These are phyloP conservation scores for Tryphoninae sp. DNA, from an alignment of 2,888 invertebrate genomes.

Conservation along the genomic window DNA sequence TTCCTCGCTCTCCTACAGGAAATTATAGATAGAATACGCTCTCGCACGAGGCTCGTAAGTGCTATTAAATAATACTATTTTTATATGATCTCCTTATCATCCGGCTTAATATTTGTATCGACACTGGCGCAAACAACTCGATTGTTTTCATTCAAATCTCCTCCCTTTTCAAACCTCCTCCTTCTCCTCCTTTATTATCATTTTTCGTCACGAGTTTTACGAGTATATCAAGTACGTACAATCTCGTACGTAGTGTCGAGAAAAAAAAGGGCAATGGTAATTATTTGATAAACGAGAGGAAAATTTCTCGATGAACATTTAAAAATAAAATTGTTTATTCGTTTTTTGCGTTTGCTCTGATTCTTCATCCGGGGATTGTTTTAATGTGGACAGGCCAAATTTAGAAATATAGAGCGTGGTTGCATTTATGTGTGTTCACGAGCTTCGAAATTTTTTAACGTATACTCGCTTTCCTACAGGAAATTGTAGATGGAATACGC, in stretches of 20 bases:
- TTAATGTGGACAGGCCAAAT: slow-evolving; percentile 58
- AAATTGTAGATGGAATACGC: slow-evolving; percentile 14
- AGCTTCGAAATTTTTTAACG: slow-evolving; percentile 75
- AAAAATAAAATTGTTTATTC: too few species aligned
- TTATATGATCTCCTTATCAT: slow-evolving; percentile 71
- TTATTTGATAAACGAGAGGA: too few species aligned
- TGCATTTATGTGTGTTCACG: slow-evolving; percentile 1
- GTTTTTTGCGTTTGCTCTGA: too few species aligned
- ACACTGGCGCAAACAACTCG: slow-evolving; percentile 47
- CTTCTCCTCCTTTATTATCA: not conserved
- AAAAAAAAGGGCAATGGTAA: too few species aligned
- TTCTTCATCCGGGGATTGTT: too few species aligned
- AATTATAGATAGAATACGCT: slow-evolving; percentile 8
- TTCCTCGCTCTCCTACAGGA: not conserved
- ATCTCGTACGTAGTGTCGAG: too few species aligned
- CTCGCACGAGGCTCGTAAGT: slow-evolving; percentile 69
- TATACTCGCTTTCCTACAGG: slow-evolving; percentile 47
- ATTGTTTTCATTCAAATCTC: not conserved
- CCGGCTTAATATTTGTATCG: slow-evolving; percentile 26
- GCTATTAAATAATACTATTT: slow-evolving; percentile 71
- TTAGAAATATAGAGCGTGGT: slow-evolving; percentile 66
- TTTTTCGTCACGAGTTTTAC: too few species aligned
- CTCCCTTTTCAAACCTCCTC: not conserved
- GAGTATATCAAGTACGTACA: too few species aligned
- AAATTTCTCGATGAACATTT: too few species aligned